phyloP scores from a whole-genome alignment of 2,113 vertebrate genomes.

The Diadophis punctatus region DNA sequence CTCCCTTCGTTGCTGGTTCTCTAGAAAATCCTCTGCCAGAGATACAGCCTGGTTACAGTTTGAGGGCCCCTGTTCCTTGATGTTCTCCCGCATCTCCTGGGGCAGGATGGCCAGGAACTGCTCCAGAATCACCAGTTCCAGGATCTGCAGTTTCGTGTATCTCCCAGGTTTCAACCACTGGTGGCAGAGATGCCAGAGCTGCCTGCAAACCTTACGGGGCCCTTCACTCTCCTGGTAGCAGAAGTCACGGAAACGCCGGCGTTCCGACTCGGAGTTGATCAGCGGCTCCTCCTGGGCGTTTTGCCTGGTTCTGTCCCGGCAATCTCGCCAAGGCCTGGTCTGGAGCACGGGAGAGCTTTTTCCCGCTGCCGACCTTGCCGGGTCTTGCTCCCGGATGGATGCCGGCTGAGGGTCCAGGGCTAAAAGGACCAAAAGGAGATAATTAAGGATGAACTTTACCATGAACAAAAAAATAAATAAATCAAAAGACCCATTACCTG shows the following conservation, averaged over 20 bases:
- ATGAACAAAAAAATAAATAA: not conserved
- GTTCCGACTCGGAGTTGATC: not conserved
- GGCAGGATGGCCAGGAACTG: slow-evolving; percentile 10
- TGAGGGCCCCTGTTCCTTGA: not conserved
- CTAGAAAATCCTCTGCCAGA: not conserved
- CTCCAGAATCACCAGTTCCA: slow-evolving; percentile 16
- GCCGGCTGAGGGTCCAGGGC: not conserved
- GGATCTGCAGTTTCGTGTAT: not conserved
- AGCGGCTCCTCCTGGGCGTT: not conserved
- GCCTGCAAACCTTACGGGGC: not conserved
- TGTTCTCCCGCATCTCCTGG: not conserved
- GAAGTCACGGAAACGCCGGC: not conserved
- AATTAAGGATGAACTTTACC: not conserved
- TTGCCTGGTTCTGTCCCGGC: not conserved
- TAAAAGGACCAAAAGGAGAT: not conserved
- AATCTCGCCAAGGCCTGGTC: not conserved
- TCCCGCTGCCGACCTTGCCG: not conserved
- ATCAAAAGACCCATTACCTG: not conserved
- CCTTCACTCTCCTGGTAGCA: not conserved
- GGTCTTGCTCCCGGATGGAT: not conserved
- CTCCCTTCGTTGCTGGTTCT: not conserved
- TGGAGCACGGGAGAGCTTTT: not conserved
- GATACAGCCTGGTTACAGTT: not conserved
- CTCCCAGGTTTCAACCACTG: not conserved
- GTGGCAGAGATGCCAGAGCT: not conserved